Evolutionary conservation across 2,113 vertebrate genomes (phyloP).

Genomic region (Cyprinodon tularosa): DNA sequence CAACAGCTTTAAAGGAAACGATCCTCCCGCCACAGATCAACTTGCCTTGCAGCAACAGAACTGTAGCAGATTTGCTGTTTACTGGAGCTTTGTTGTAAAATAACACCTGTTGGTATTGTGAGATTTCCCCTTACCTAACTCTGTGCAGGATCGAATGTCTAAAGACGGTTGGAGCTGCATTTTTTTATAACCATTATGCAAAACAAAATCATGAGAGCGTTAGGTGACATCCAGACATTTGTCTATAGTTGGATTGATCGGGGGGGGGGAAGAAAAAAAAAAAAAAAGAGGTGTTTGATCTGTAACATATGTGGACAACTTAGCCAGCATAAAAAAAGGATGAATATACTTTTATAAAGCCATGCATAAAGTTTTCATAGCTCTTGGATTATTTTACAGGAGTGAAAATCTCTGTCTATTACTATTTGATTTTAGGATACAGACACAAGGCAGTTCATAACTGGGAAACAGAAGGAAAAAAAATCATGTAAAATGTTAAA

Average conservation of each 20-base stretch:
- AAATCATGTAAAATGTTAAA: too few species aligned
- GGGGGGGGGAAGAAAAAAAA: not conserved
- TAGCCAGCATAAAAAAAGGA: not conserved
- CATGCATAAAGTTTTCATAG: too few species aligned
- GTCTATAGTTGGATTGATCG: not conserved
- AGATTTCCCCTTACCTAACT: not conserved
- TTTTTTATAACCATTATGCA: not conserved
- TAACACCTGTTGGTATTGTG: conserved; percentile 1
- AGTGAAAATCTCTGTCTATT: not conserved
- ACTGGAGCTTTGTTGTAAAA: conserved; percentile 17
- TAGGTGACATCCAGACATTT: not conserved
- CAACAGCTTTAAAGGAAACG: not conserved
- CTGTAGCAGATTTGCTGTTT: conserved; percentile 20
- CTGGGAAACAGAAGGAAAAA: not conserved
- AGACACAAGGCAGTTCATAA: not conserved
- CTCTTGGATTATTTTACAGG: not conserved
- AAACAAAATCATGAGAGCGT: not conserved
- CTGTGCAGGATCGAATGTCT: not conserved
- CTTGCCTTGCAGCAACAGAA: conserved; percentile 10
- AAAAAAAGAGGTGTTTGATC: not conserved
- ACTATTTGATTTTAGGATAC: not conserved
- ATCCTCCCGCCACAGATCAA: conserved; percentile 12
- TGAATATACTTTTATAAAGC: not conserved
- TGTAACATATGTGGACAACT: not conserved
- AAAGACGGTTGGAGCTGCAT: not conserved